These are phyloP conservation scores for Rutpela maculata DNA, from an alignment of 2,888 invertebrate genomes.

Conservation along the genomic window DNA sequence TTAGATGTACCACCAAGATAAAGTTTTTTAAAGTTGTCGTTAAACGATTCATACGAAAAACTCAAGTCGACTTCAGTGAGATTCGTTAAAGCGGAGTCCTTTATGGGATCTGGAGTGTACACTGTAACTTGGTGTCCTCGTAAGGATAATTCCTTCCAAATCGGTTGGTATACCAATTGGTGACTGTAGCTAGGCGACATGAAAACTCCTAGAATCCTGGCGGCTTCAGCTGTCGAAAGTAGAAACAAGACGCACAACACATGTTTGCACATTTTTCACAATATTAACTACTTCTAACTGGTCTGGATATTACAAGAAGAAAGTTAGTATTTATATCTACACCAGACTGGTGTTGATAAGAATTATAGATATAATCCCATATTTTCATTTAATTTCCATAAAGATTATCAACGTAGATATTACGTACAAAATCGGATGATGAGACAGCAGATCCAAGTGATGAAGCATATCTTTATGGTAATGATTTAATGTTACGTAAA, in stretches of 20 bases:
- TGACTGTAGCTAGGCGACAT: constrained; percentile 75
- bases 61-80: constrained; percentile 72
- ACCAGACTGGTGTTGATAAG: no score
- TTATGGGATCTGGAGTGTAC: constrained; percentile 73
- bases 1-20: constrained; percentile 15
- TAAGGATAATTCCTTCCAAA: constrained; percentile 73
- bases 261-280: constrained; percentile 18
- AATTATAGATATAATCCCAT: no score
- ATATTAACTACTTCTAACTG: neutral
- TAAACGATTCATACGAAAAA: constrained; percentile 62
- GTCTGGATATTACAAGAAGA: neutral
- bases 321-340: no score
- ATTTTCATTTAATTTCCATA: no score
- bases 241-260: constrained; percentile 22
- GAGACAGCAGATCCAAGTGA: no score
- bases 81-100: constrained; percentile 69
- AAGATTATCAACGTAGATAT: no score
- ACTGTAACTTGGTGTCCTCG: constrained; percentile 75
- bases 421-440: no score
- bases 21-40: neutral
- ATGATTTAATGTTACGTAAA: no score
- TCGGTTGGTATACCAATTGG: constrained; percentile 73
- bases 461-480: no score
- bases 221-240: constrained; percentile 49
- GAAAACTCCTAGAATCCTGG: constrained; percentile 72